A percentile compares a stretch with the other conserved stretches of the same genome.
phyloP scores from a whole-genome alignment of 1,140 invertebrate genomes.

The Wasmannia auropunctata region DNA sequence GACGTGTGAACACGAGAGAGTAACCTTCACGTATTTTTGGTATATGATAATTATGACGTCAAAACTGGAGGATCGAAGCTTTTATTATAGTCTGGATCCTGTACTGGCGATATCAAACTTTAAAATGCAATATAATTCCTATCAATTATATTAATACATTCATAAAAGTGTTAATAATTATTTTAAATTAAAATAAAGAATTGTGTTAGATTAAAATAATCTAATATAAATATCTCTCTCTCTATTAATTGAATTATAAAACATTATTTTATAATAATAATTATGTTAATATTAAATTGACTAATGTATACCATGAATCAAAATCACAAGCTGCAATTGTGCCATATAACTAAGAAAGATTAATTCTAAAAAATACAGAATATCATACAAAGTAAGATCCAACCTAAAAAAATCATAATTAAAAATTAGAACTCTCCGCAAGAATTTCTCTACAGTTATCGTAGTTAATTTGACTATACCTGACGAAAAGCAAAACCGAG shows the following conservation, averaged over 20 bases:
- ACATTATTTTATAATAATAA: neutral
- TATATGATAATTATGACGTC: conserved; percentile 2
- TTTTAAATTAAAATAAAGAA: neutral
- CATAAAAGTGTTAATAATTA: neutral
- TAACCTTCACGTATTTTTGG: conserved; percentile 22
- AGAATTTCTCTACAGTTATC: neutral
- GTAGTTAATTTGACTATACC: neutral
- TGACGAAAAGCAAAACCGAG: neutral
- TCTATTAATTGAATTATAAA: no score
- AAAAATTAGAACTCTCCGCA: conserved; percentile 2
- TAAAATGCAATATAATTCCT: neutral
- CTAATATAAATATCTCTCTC: neutral
- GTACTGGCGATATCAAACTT: neutral
- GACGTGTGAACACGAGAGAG: neutral
- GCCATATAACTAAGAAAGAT: neutral
- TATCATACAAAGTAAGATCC: neutral
- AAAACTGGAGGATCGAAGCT: neutral
- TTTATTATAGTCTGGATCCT: neutral
- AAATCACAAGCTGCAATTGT: neutral
- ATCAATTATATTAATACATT: neutral
- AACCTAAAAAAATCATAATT: neutral
- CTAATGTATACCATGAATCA: neutral
- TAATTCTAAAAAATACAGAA: neutral
- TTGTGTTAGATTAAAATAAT: neutral
- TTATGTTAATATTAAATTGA: conserved; percentile 16